phyloP scores from a whole-genome alignment of 1,140 invertebrate genomes.

The Teleogryllus occipitalis region DNA sequence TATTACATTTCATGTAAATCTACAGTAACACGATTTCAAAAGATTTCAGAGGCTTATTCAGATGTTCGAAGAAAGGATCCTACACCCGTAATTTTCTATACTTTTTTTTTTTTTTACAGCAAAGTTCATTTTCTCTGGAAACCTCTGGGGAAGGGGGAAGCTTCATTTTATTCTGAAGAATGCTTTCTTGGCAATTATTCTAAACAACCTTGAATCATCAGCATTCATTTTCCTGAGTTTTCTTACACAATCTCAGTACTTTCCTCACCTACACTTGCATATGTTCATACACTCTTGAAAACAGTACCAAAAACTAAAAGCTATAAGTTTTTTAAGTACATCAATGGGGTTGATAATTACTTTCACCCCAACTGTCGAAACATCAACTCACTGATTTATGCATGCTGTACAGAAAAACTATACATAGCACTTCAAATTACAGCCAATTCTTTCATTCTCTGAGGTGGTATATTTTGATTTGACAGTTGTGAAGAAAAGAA shows the following conservation, averaged over 20 bases:
- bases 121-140: neutral
- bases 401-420: neutral
- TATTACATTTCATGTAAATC: neutral
- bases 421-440: neutral
- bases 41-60: neutral
- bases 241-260: neutral
- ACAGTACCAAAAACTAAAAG: constrained; percentile 5
- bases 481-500: neutral
- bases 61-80: neutral
- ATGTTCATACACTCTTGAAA: neutral
- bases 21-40: neutral
- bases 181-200: neutral
- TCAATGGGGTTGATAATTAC: neutral
- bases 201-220: neutral
- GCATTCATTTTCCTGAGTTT: neutral
- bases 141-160: neutral
- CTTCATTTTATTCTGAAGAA: neutral
- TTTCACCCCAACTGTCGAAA: neutral
- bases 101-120: neutral
- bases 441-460: neutral
- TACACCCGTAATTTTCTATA: neutral
- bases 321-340: neutral
- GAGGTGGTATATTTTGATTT: neutral
- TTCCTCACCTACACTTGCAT: neutral
- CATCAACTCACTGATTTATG: neutral